These are phyloP conservation scores for Drosophila setosimentum DNA, from an alignment of 2,888 invertebrate genomes.

Conservation along the genomic window DNA sequence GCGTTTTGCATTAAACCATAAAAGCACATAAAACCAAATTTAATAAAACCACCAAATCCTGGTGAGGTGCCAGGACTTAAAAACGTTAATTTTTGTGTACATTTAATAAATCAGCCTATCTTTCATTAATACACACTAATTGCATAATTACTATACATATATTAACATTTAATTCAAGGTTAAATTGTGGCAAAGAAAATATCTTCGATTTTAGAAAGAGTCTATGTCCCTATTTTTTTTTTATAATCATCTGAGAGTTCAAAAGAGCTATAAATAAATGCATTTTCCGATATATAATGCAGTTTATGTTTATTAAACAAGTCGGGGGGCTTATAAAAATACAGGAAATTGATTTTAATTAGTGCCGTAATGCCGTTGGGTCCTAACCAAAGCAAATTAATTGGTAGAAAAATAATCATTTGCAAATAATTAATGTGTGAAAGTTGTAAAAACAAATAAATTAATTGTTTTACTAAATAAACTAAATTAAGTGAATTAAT, in stretches of 20 bases:
- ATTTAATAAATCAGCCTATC: neutral
- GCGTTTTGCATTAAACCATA: neutral
- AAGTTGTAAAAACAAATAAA: slow-evolving; percentile 18
- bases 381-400: slow-evolving; percentile 10
- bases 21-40: neutral
- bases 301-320: neutral
- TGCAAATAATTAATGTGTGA: slow-evolving; percentile 17
- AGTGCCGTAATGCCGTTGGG: neutral
- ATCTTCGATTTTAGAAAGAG: neutral
- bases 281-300: neutral
- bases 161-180: neutral
- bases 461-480: slow-evolving; percentile 33
- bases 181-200: neutral
- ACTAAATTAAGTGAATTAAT: slow-evolving; percentile 48
- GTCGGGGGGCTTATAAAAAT: neutral
- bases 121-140: neutral
- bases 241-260: neutral
- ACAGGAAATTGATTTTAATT: neutral
- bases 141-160: neutral
- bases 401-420: slow-evolving; percentile 5
- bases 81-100: neutral
- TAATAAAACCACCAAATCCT: neutral
- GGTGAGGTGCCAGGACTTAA: neutral
- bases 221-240: neutral
- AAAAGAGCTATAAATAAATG: neutral